phyloP scores from a whole-genome alignment of 1,140 invertebrate genomes.

The Zaprionus ghesquierei region DNA sequence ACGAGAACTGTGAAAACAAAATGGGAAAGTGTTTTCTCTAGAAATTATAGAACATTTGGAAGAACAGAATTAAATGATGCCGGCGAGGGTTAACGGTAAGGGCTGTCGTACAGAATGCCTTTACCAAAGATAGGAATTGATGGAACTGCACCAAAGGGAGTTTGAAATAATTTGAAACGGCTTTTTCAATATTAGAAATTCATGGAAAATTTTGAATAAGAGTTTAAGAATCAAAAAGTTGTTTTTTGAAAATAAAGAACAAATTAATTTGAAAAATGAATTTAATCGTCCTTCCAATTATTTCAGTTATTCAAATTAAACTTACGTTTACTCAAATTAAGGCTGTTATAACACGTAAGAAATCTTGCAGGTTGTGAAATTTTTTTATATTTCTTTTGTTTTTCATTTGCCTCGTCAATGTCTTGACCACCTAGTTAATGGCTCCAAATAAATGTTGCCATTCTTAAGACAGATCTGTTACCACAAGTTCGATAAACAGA shows the following conservation, averaged over 20 bases:
- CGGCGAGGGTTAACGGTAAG: conserved; percentile 3
- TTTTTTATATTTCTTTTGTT: background rate
- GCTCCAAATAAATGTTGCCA: background rate
- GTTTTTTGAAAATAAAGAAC: too few species aligned
- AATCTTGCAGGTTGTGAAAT: too few species aligned
- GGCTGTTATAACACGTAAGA: too few species aligned
- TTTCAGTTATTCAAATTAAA: too few species aligned
- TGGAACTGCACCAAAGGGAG: too few species aligned
- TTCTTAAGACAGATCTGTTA: background rate
- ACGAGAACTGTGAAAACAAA: conserved; percentile 38
- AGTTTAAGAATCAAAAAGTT: background rate
- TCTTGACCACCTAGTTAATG: too few species aligned
- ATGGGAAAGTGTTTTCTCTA: conserved; percentile 71
- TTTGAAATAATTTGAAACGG: too few species aligned
- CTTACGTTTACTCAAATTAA: too few species aligned
- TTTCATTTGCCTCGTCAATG: background rate
- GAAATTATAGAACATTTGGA: conserved; percentile 49
- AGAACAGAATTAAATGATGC: background rate
- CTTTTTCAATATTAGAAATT: too few species aligned
- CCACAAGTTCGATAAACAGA: background rate
- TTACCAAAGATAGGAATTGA: background rate
- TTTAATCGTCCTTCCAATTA: too few species aligned
- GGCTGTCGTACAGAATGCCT: conserved; percentile 29
- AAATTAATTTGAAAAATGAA: too few species aligned
- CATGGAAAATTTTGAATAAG: too few species aligned